Base-by-base conservation (phyloP, 23 tunicate genomes). In the Trididemnum clinides region DNA sequence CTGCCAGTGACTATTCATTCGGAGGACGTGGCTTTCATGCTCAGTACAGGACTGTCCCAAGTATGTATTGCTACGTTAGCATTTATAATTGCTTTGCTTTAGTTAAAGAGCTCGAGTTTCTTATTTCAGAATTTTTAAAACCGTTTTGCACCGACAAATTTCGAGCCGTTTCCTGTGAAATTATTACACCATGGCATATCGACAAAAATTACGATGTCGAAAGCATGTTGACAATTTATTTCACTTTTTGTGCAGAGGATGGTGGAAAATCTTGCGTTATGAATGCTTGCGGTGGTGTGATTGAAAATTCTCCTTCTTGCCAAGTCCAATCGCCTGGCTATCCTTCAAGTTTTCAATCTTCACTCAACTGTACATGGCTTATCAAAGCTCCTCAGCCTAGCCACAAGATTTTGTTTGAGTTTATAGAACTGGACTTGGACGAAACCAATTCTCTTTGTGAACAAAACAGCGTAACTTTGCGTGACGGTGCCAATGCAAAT, bases 321-420 rank as follows among this genome's bases (percentile, higher is more conserved):
- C 33, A 28, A 1, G 58, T 86, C 2, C 78, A 77, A 39, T 86
- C 90, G 25, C 90, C 90, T 18, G 78, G 90, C 2, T 86, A 63
- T 33, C 90, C 90, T 1, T 0, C 2, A 25, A 49, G 78, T 28
- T 86, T 33, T 49, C 65, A 44, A 10, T 38, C 49, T 0, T 39
- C 59, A 33, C 78, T 77, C 26, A 86, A 86, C 72, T 86, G 90
- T 54, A 23, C 90, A 2, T 86, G 90, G 90, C 65, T 64, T 20
- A 64, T 86, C 4, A 57, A 32, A 33, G 84, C 78, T 28, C 84
- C 90, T 33, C 38, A 29, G 0, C 50, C 33, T 1, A 31, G 23
- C 30, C 73, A 35, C 21, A 78, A 2, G 0, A 49, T 86, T 77
- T 29, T 33, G n/a, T 38, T 86, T 44, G 26, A 64, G 51, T 86